Evolutionary conservation across 1,140 invertebrate genomes (phyloP).

Genomic region (Oscheius sp.): DNA sequence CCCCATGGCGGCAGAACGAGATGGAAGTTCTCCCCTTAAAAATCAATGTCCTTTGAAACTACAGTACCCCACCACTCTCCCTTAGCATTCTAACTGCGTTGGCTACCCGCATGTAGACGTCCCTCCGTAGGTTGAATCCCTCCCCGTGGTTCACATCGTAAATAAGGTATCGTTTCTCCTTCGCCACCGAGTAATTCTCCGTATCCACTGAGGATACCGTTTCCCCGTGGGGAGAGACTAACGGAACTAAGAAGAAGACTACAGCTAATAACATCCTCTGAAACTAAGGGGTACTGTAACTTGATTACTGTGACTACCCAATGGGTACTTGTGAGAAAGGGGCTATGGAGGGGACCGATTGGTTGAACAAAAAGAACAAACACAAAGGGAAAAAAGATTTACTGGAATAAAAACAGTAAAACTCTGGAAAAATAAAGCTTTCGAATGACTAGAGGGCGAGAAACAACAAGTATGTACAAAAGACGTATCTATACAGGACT

Average conservation of each 20-base stretch:
- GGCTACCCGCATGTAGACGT: slow-evolving; percentile 89
- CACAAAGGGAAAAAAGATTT: slow-evolving; percentile 1
- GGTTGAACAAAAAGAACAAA: no score
- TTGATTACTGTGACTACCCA: no score
- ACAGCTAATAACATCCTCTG: background rate
- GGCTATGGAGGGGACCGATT: no score
- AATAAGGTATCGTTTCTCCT: slow-evolving; percentile 65
- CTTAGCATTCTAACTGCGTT: slow-evolving; percentile 73
- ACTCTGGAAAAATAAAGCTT: background rate
- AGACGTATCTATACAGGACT: no score
- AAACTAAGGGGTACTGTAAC: background rate
- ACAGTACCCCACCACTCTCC: slow-evolving; percentile 62
- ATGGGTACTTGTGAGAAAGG: no score
- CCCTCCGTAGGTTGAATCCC: slow-evolving; percentile 91
- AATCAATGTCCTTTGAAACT: background rate
- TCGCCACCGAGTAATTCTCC: slow-evolving; percentile 11
- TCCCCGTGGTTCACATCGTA: slow-evolving; percentile 88
- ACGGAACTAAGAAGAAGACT: background rate
- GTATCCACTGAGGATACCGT: slow-evolving; percentile 27
- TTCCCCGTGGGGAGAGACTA: background rate
- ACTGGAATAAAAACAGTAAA: background rate
- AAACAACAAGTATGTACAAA: no score
- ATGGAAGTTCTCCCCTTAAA: slow-evolving; percentile 59
- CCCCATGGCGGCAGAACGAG: slow-evolving; percentile 84
- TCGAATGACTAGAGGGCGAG: no score